Percentiles rank a stretch among this genome's conserved stretches.
phyloP scores from a whole-genome alignment of 2,797 vertebrate species.

The Pantherophis vulpinus region DNA sequence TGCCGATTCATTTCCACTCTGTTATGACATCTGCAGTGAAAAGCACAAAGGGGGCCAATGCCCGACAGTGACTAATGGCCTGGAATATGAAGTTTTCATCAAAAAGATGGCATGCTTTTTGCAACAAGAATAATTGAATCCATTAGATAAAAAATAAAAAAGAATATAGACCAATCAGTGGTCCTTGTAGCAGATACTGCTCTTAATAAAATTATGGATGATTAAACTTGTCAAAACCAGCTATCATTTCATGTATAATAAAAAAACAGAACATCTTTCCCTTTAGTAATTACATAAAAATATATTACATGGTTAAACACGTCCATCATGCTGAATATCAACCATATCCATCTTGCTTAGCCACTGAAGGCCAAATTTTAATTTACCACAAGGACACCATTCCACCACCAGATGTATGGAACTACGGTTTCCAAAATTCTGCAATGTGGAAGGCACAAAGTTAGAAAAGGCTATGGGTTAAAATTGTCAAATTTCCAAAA shows the following conservation, averaged over 20 bases:
- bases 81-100: conserved; percentile 61
- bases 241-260: conserved; percentile 47
- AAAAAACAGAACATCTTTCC: conserved; percentile 5
- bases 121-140: conserved; percentile 62
- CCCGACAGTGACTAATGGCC: conserved; percentile 57
- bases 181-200: conserved; percentile 36
- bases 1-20: conserved; percentile 56
- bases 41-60: conserved; percentile 54
- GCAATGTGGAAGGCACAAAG: background rate
- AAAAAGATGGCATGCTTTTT: conserved; percentile 51
- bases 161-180: conserved; percentile 40
- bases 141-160: conserved; percentile 57
- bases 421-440: background rate
- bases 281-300: conserved; percentile 14
- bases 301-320: fast-evolving
- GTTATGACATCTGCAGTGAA: conserved; percentile 63
- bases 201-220: conserved; percentile 56
- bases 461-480: background rate
- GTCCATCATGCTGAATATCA: background rate
- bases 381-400: background rate
- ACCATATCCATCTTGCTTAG: background rate
- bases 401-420: background rate
- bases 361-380: background rate
- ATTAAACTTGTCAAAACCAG: conserved; percentile 49
- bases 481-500: background rate